Evolutionary conservation across 2,113 vertebrate species (phyloP).

Genomic region (Centropus unirufus): DNA sequence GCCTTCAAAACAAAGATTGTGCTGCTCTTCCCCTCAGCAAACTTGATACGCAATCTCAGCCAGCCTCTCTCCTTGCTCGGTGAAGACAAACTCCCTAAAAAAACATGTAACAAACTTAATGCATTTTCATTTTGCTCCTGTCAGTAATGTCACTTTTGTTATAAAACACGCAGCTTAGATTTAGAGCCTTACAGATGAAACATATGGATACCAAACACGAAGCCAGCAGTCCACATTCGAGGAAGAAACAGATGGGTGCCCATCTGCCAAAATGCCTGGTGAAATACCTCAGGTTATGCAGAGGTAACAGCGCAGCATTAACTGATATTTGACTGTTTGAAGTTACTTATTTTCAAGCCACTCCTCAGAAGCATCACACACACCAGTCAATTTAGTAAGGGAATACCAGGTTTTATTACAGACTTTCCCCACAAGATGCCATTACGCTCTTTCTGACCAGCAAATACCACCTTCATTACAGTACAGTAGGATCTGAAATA

Average conservation of each 20-base stretch:
- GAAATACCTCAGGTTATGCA: constrained; percentile 49
- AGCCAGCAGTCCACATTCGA: constrained; percentile 39
- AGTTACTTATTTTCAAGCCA: not conserved
- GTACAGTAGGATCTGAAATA: constrained; percentile 41
- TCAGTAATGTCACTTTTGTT: constrained; percentile 58
- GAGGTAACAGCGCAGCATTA: constrained; percentile 37
- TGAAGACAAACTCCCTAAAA: constrained; percentile 18
- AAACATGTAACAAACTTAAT: not conserved
- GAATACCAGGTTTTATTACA: not conserved
- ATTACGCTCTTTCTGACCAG: not conserved
- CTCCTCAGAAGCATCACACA: not conserved
- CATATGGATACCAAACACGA: constrained; percentile 54
- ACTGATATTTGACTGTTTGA: not conserved
- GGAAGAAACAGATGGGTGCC: constrained; percentile 31
- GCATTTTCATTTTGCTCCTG: constrained; percentile 54
- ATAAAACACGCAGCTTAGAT: constrained; percentile 45
- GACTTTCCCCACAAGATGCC: not conserved
- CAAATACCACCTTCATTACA: not conserved
- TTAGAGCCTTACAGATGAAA: constrained; percentile 55
- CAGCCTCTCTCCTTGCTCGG: not conserved
- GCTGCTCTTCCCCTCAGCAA: not conserved
- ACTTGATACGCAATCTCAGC: not conserved
- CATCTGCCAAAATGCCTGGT: constrained; percentile 63
- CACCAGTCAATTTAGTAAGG: not conserved
- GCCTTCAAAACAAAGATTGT: not conserved